Percentiles rank a stretch among this genome's conserved stretches.
These are phyloP conservation scores for Hirudo medicinalis DNA, from an alignment of 1,140 invertebrate genomes.

Conservation along the genomic window DNA sequence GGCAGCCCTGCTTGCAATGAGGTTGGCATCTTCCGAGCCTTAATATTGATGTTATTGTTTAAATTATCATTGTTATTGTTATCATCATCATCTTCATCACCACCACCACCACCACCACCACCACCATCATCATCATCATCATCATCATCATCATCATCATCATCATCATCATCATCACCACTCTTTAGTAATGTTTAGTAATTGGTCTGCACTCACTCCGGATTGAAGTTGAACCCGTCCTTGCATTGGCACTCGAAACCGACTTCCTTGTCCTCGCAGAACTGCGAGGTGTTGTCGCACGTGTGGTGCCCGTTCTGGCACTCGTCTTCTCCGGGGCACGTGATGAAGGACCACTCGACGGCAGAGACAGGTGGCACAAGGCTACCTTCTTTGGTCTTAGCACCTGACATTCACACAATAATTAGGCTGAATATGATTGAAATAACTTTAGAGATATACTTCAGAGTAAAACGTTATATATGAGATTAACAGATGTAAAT, in stretches of 20 bases:
- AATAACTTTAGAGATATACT: neutral
- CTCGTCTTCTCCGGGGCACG: constrained; percentile 82
- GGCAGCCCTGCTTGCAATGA: constrained; percentile 74
- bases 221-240: constrained; percentile 51
- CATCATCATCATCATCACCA: constrained; percentile 19
- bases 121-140: too few species aligned
- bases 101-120: constrained; percentile 18
- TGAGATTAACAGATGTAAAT: neutral
- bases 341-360: constrained; percentile 61
- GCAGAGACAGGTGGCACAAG: too few species aligned
- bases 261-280: constrained; percentile 58
- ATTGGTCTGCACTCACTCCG: constrained; percentile 22
- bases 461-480: neutral
- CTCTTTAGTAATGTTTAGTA: too few species aligned
- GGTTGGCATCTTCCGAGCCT: constrained; percentile 53
- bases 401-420: neutral
- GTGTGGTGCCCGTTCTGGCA: constrained; percentile 79
- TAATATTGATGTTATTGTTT: neutral
- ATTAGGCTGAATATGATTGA: neutral
- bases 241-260: constrained; percentile 78
- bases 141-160: neutral
- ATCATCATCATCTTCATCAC: neutral
- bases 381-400: too few species aligned
- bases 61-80: neutral
- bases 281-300: constrained; percentile 69